phyloP scores from a whole-genome alignment of 1,140 invertebrate species.

The Conus betulinus region DNA sequence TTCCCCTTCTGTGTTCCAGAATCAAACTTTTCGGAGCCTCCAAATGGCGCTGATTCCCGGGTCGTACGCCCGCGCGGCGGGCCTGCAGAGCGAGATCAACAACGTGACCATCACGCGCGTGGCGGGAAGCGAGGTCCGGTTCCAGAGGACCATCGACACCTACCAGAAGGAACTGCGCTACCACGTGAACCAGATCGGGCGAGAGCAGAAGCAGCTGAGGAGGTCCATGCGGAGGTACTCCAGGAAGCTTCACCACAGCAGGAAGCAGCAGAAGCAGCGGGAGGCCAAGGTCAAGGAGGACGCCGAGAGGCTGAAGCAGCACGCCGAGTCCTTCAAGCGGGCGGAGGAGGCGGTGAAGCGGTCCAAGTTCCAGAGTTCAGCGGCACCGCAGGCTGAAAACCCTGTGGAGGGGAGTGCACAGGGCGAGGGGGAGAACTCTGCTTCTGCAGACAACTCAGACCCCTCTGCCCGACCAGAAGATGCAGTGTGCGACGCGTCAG shows the following conservation, averaged over 20 bases:
- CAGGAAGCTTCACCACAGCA: slow-evolving; percentile 44
- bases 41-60: slow-evolving; percentile 52
- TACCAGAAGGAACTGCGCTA: slow-evolving; percentile 54
- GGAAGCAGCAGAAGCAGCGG: slow-evolving; percentile 35
- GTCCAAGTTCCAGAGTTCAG: background rate
- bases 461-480: background rate
- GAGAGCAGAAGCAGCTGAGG: slow-evolving; percentile 50
- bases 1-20: background rate
- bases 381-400: slow-evolving; percentile 2
- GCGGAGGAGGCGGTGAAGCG: slow-evolving; percentile 6
- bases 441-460: background rate
- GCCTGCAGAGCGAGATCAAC: slow-evolving; percentile 58
- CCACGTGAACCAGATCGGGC: slow-evolving; percentile 46
- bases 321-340: background rate
- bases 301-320: slow-evolving; percentile 18
- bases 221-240: slow-evolving; percentile 48
- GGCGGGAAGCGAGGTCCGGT: slow-evolving; percentile 55
- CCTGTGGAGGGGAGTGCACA: slow-evolving; percentile 32
- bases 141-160: slow-evolving; percentile 47
- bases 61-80: slow-evolving; percentile 53
- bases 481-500: background rate
- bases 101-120: slow-evolving; percentile 58
- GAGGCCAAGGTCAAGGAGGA: slow-evolving; percentile 31
- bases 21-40: slow-evolving; percentile 33
- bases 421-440: slow-evolving; percentile 13